Conservation (phyloP, 2,888 invertebrate genomes). For the Ypsolopha sequella region DNA sequence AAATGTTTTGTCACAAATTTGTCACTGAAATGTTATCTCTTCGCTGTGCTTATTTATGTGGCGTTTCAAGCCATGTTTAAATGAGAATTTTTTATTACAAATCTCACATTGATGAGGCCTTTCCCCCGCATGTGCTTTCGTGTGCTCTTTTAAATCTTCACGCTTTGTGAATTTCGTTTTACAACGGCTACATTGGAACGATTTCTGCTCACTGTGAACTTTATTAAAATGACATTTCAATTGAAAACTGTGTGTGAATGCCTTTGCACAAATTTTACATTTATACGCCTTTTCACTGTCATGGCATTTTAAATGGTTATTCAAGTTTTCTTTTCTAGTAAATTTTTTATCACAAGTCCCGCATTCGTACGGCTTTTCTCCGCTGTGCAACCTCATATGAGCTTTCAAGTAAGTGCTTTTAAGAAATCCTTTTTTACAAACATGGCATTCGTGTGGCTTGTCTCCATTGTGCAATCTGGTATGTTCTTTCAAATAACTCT, state of each 20-base stretch:
- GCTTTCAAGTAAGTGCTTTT: not conserved
- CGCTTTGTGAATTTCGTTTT: too few species aligned
- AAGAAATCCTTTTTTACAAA: not conserved
- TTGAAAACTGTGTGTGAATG: not conserved
- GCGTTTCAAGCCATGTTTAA: too few species aligned
- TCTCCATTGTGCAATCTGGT: not conserved
- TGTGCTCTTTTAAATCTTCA: too few species aligned
- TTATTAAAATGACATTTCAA: not conserved
- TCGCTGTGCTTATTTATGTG: too few species aligned
- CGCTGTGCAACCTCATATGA: not conserved
- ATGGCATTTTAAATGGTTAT: not conserved
- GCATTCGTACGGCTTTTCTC: not conserved
- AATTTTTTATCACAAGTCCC: not conserved
- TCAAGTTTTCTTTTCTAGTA: not conserved
- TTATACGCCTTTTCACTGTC: not conserved
- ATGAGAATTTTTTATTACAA: too few species aligned
- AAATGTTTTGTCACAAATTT: too few species aligned
- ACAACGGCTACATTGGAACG: too few species aligned
- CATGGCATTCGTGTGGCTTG: not conserved
- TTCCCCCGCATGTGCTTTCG: too few species aligned
- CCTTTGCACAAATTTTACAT: not conserved
- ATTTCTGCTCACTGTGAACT: too few species aligned
- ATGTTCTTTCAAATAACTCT: not conserved
- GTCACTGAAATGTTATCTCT: too few species aligned
- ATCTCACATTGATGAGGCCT: too few species aligned